phyloP scores from a whole-genome alignment of 2,113 vertebrate genomes.

The Engraulis encrasicolus region DNA sequence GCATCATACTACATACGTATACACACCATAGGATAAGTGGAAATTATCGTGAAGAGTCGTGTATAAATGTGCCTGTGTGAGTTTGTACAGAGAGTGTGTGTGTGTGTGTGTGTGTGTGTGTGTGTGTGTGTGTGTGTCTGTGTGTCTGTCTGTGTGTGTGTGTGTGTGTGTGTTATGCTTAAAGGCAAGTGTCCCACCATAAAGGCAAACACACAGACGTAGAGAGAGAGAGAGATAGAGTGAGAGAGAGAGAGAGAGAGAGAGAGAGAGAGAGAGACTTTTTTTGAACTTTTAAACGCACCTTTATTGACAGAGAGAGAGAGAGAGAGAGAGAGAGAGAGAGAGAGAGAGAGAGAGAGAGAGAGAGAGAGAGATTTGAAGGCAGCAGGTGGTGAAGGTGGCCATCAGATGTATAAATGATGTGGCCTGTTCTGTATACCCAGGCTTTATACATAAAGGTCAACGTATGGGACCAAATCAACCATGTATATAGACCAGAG shows the following conservation, averaged over 20 bases:
- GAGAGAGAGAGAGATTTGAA: neutral
- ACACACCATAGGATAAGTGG: no score
- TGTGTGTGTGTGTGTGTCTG: neutral
- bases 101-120: neutral
- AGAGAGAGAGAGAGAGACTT: no score
- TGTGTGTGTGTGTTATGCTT: neutral
- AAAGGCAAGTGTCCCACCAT: neutral
- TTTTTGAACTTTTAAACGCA: no score
- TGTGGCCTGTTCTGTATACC: neutral
- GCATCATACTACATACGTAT: no score
- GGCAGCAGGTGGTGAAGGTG: neutral
- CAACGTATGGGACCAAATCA: neutral
- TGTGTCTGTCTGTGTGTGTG: neutral
- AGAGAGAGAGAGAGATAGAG: no score
- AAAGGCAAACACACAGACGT: no score
- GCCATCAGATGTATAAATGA: neutral
- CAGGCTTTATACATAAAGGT: neutral
- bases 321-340: neutral
- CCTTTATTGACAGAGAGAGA: no score
- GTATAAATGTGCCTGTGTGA: neutral
- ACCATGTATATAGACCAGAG: neutral
- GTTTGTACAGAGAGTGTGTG: neutral
- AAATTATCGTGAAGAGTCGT: neutral
- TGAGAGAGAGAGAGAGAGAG: no score
- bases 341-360: neutral